Base-by-base conservation (phyloP, 2,888 invertebrate genomes). In the Sipha maydis region DNA sequence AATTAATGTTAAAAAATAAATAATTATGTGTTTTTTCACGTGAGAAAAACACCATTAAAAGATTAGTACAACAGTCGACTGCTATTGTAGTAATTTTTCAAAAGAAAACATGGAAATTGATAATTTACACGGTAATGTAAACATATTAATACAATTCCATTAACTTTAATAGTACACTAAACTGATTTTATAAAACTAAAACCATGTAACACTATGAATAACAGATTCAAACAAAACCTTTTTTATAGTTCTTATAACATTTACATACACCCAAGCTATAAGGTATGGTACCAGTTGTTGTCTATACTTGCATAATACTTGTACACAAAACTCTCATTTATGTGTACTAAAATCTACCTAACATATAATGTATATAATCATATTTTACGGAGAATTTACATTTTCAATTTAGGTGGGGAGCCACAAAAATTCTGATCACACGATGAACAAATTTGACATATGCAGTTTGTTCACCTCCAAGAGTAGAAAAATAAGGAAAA, bases 31-130 rank as follows among this genome's bases (percentile, higher is more conserved):
- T 34, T 25, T 61, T 80, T 80, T 38, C n/a, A 21, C n/a, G 79
- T n/a, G 61, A 38, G 56, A 38, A 67, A 61, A 80, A 34, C 34
- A 34, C 69, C 69, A 69, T 69, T 79, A 61, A 61, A 79, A 79
- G 34, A 78, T 56, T 79, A 79, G 14, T 17, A 34, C 19, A 19
- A 14, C 31, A 0, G 69, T 54, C 19, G n/a, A 77, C 48, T 48
- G 14, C 7, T 48, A 54, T 34, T 17, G 34, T 34, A 38, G 61
- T 31, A 25, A 38, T 38, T 80, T 54, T 61, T 79, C 14, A 31
- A 67, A 80, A 61, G n/a, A 61, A 78, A 56, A 31, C 31, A 56
- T 41, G 9, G 9, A 56, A 56, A 38, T 67, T 38, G 61, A 67
- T 80, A 34, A 80, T 80, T 61, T 67, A 61, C 38, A 38, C 14